Conservation (phyloP, 2,888 invertebrate species). For the Drosophila pegasa region DNA sequence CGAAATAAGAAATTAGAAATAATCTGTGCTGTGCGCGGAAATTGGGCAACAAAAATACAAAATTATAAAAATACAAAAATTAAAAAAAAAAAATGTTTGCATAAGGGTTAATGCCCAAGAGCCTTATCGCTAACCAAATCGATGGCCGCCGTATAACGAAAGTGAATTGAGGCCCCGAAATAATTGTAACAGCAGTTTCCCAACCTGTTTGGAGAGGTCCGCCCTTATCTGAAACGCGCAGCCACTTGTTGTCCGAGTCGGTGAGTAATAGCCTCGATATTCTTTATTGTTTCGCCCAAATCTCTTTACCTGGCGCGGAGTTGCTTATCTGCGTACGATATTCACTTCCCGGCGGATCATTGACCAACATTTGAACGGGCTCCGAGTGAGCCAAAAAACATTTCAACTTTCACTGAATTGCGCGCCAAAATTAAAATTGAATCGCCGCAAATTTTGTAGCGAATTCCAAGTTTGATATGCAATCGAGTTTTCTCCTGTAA, state of each 20-base stretch:
- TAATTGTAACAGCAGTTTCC: constrained; percentile 48
- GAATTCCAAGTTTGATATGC: constrained; percentile 64
- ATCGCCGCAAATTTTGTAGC: constrained; percentile 38
- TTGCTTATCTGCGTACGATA: constrained; percentile 1
- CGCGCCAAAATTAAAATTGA: constrained; percentile 72
- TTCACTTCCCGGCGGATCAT: constrained; percentile 32
- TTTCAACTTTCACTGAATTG: constrained; percentile 67
- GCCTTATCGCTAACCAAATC: constrained; percentile 47
- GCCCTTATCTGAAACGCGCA: constrained; percentile 39
- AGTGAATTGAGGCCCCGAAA: constrained; percentile 53
- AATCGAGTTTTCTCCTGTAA: constrained; percentile 46
- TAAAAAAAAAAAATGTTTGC: constrained; percentile 8
- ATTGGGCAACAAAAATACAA: constrained; percentile 4
- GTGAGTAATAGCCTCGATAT: constrained; percentile 37
- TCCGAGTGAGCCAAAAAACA: constrained; percentile 10
- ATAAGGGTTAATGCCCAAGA: constrained; percentile 34
- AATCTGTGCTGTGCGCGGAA: constrained; percentile 37
- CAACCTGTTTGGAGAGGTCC: constrained; percentile 32
- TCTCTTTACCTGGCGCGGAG: not conserved
- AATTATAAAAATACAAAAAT: not conserved
- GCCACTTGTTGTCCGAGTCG: constrained; percentile 41
- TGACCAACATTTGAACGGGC: constrained; percentile 52
- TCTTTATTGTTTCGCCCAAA: constrained; percentile 11
- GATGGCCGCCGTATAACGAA: constrained; percentile 38
- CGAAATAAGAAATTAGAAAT: constrained; percentile 33